Evolutionary conservation across 2,113 vertebrate genomes (phyloP).

Genomic region (Bungarus multicinctus): DNA sequence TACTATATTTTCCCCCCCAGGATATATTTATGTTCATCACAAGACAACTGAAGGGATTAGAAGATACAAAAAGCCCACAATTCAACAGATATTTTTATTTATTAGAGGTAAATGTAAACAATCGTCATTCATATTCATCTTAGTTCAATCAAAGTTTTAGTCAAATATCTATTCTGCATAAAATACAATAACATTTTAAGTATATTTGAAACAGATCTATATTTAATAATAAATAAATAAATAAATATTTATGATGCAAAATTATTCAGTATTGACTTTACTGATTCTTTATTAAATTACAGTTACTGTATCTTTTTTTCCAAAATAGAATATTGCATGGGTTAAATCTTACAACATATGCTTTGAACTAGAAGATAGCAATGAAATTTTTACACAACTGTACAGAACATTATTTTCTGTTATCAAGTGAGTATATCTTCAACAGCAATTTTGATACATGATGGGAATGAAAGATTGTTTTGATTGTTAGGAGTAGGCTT

Average conservation of each 20-base stretch:
- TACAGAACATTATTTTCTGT: slow-evolving; percentile 97
- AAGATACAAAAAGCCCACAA: slow-evolving; percentile 98
- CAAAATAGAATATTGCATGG: slow-evolving; percentile 94
- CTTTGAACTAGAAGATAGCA: slow-evolving; percentile 98
- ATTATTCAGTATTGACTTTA: neutral
- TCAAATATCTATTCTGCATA: neutral
- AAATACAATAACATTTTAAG: neutral
- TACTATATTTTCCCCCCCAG: slow-evolving; percentile 65
- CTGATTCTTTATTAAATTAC: neutral
- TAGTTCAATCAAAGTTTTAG: neutral
- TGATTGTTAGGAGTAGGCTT: neutral
- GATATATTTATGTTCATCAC: slow-evolving; percentile 99
- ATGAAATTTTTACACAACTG: slow-evolving; percentile 98
- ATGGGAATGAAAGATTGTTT: neutral
- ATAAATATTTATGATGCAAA: neutral
- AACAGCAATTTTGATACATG: neutral
- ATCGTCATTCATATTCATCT: neutral
- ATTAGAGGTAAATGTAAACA: slow-evolving; percentile 82
- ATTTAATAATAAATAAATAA: no score
- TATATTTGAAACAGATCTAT: neutral
- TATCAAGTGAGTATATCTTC: slow-evolving; percentile 87
- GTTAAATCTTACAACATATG: slow-evolving; percentile 99
- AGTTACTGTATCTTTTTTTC: slow-evolving; percentile 18
- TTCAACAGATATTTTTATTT: slow-evolving; percentile 99
- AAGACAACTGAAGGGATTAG: slow-evolving; percentile 94